Base-by-base conservation (phyloP, 2,797 vertebrate species). In the Melanotaenia boesemani region DNA sequence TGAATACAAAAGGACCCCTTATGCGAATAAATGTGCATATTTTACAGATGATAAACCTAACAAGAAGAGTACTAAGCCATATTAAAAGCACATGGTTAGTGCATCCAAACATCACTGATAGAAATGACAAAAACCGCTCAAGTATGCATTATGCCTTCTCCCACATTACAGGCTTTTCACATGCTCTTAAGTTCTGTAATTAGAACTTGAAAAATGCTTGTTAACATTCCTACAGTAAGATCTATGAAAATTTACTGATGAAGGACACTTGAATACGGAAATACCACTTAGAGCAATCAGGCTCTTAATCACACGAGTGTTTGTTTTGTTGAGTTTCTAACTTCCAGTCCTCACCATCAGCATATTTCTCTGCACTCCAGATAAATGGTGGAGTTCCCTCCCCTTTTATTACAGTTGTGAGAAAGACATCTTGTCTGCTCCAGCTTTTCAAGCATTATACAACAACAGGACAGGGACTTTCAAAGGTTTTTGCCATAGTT, bases 241-340 rank as follows among this genome's bases (percentile, higher is more conserved):
- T 81, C 52, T 60, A 52, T 54, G 30, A 73, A 55, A 32, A 71
- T 69, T 58, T 69, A 30, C 56, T 80, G 56, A 88, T 81, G 66
- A 81, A 71, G 70, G 50, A 77, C 61, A 52, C 80, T 82, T 75
- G 44, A 78, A 71, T 77, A 58, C 58, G 64, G 73, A 86, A 77
- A 57, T 9, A 64, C 57, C 56, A 76, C 74, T 79, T 72, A 83
- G 50, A 70, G 58, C 61, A 86, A 86, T 84, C 83, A 86, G 44
- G 5, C 22, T 0, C 26, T 60, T 18, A 6, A 11, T 62, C 15
- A 8, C 41, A 80, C 44, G 63, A 70, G 58, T 64, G 44, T 69
- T 69, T 80, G 52, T 71, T 68, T 74, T 63, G 18, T 15, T 73
- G 13, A 28, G 20, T 10, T 72, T 74, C 57, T 63, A 20, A 62